Conservation (phyloP, 1,140 invertebrate genomes). For the Lanistes nyassanus region DNA sequence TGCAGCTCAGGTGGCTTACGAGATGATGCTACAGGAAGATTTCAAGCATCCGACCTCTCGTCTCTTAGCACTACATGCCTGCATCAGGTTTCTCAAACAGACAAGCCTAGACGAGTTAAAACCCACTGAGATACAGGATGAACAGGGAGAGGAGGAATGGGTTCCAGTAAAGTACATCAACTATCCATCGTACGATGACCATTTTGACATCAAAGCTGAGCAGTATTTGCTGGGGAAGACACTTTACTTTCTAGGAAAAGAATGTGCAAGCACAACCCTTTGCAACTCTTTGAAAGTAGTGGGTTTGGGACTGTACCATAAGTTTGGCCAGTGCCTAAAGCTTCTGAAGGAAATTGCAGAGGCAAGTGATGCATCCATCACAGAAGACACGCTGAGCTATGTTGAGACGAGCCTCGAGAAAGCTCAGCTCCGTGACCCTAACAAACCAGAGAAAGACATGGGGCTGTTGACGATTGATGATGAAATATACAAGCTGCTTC, state of each 20-base stretch:
- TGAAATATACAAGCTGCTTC: constrained; percentile 43
- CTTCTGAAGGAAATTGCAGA: constrained; percentile 37
- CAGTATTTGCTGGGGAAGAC: constrained; percentile 56
- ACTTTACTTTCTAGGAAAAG: constrained; percentile 21
- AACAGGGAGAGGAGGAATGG: constrained; percentile 44
- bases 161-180: constrained; percentile 44
- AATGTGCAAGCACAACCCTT: neutral
- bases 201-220: constrained; percentile 58
- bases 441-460: constrained; percentile 42
- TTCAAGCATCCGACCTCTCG: constrained; percentile 77
- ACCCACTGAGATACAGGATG: constrained; percentile 24
- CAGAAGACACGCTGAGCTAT: constrained; percentile 39
- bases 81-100: constrained; percentile 33
- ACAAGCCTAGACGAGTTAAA: constrained; percentile 26
- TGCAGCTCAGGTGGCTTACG: constrained; percentile 80
- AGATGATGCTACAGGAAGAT: constrained; percentile 92
- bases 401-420: constrained; percentile 40
- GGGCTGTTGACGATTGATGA: constrained; percentile 47
- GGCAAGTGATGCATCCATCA: constrained; percentile 16
- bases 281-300: constrained; percentile 40
- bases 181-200: constrained; percentile 56
- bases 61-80: constrained; percentile 67
- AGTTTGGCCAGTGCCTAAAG: constrained; percentile 47
- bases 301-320: constrained; percentile 54
- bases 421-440: constrained; percentile 43